A percentile compares a stretch with the other conserved stretches of the same genome.
Evolutionary conservation across 2,888 invertebrate genomes (phyloP).

Genomic region (Chrysolina oricalcia): DNA sequence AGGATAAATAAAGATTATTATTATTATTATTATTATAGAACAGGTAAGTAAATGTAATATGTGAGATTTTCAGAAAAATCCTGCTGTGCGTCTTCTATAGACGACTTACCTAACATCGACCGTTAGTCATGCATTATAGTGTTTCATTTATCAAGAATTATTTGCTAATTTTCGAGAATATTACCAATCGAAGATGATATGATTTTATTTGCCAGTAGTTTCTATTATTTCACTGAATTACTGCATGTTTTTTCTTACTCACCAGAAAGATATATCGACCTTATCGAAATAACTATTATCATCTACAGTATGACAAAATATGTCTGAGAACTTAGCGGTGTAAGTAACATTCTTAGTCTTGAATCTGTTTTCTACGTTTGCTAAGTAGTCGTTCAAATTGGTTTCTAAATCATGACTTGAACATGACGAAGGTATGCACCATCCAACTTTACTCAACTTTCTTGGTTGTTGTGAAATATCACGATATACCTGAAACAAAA

Average conservation of each 20-base stretch:
- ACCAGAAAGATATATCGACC: conserved; percentile 69
- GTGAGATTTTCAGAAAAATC: too few species aligned
- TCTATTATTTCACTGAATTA: too few species aligned
- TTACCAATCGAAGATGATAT: too few species aligned
- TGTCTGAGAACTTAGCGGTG: conserved; percentile 54
- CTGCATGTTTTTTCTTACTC: conserved; percentile 46
- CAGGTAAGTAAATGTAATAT: too few species aligned
- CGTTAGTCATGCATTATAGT: too few species aligned
- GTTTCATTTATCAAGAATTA: too few species aligned
- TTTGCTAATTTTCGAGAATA: too few species aligned
- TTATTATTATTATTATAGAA: too few species aligned
- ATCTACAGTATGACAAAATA: conserved; percentile 64
- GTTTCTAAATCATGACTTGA: conserved; percentile 62
- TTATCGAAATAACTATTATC: conserved; percentile 60
- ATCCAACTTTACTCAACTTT: conserved; percentile 65
- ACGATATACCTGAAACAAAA: conserved; percentile 59
- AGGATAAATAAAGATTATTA: too few species aligned
- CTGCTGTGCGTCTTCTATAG: too few species aligned
- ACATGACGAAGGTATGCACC: conserved; percentile 69
- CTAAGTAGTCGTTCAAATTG: conserved; percentile 63
- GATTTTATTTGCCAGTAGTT: too few species aligned
- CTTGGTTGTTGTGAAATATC: conserved; percentile 66
- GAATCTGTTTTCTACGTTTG: conserved; percentile 63
- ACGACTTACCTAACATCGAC: too few species aligned
- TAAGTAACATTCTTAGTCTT: conserved; percentile 62